Evolutionary conservation across 2,888 invertebrate species (phyloP).

Genomic region (Eristalis pertinax): DNA sequence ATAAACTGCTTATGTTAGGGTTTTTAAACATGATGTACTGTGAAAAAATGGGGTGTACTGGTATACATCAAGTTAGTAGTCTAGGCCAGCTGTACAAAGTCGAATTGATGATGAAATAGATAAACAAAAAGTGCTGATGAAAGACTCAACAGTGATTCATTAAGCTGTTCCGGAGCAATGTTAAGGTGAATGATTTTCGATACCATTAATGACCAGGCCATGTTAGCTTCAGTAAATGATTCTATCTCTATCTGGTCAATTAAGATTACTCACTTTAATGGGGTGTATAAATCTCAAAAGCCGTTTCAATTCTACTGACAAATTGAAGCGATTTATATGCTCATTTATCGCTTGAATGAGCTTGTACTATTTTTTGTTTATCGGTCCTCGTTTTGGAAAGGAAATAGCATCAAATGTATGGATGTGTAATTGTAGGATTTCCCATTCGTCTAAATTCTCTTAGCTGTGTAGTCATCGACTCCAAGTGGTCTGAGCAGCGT

Average conservation of each 20-base stretch:
- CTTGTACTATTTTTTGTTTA: no score
- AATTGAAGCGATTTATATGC: no score
- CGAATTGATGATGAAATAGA: neutral
- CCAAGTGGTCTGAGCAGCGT: no score
- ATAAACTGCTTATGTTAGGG: neutral
- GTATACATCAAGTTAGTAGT: neutral
- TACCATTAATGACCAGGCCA: neutral
- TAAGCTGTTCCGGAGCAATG: neutral
- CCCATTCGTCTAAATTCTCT: no score
- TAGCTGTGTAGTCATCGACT: no score
- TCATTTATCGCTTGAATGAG: no score
- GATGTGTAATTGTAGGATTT: no score
- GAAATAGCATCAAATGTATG: no score
- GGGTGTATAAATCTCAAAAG: no score
- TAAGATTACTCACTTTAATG: no score
- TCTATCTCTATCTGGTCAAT: neutral
- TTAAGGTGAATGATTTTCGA: neutral
- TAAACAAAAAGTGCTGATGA: neutral
- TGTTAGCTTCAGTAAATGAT: neutral
- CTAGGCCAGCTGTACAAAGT: neutral
- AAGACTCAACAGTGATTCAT: neutral
- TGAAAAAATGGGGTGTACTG: neutral
- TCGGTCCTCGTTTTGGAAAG: no score
- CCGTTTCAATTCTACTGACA: no score
- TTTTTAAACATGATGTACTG: neutral